A percentile compares a stretch with the other conserved stretches of the same genome.
Conservation (phyloP, 2,113 vertebrate genomes). For the Odobenus rosmarus region DNA sequence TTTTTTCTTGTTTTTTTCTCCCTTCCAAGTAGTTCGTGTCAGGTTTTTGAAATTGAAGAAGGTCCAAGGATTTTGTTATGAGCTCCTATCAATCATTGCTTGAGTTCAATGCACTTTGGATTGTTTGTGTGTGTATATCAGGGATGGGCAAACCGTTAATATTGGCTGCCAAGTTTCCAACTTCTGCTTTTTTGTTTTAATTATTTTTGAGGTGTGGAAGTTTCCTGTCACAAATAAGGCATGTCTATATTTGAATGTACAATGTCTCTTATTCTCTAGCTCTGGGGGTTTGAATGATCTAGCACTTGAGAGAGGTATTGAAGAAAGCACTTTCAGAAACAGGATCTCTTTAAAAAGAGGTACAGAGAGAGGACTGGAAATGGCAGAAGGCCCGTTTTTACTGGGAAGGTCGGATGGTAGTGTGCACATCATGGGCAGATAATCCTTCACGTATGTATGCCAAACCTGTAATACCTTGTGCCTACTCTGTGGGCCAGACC, state of each 20-base stretch:
- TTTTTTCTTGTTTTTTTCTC: neutral
- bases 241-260: neutral
- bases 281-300: neutral
- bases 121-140: neutral
- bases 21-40: neutral
- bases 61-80: neutral
- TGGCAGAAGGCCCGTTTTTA: neutral
- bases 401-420: neutral
- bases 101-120: neutral
- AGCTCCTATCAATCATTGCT: neutral
- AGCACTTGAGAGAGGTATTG: neutral
- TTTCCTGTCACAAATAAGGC: neutral
- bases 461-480: neutral
- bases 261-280: neutral
- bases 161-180: neutral
- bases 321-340: neutral
- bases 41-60: constrained; percentile 43
- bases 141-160: neutral
- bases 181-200: neutral
- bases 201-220: neutral
- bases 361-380: neutral
- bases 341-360: neutral
- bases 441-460: neutral
- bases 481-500: neutral
- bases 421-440: accelerated